These are phyloP conservation scores for Amblyraja radiata DNA, from an alignment of 2,797 vertebrate species.

Conservation along the genomic window DNA sequence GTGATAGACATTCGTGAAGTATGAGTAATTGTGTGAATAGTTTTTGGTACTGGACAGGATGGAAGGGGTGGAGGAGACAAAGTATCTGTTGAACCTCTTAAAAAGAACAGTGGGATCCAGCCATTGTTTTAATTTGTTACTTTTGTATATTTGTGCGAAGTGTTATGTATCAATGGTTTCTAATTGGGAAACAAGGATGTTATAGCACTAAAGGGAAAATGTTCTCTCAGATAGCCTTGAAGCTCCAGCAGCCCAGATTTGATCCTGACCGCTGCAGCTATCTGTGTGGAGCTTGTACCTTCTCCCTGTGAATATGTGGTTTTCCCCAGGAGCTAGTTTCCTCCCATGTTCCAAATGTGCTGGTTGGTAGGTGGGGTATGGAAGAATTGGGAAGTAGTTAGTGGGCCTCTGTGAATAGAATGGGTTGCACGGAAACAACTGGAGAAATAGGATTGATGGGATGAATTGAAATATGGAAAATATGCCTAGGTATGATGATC, in stretches of 20 bases:
- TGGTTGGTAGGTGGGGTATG: too few relatives aligned
- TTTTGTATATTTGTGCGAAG: not conserved
- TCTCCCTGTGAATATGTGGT: too few relatives aligned
- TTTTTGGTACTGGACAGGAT: not conserved
- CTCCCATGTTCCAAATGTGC: too few relatives aligned
- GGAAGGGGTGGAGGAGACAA: too few relatives aligned
- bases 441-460: too few relatives aligned
- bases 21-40: not conserved
- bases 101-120: not conserved
- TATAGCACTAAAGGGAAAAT: not conserved
- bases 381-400: too few relatives aligned
- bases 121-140: not conserved
- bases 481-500: not conserved
- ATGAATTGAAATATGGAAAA: not conserved
- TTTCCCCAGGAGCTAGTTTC: too few relatives aligned
- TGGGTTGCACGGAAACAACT: too few relatives aligned
- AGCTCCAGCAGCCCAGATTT: too few relatives aligned
- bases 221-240: not conserved
- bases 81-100: not conserved
- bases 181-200: not conserved
- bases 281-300: too few relatives aligned
- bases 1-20: not conserved
- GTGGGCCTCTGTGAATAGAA: too few relatives aligned
- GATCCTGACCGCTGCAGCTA: too few relatives aligned
- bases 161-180: not conserved